Evolutionary conservation across 2,113 vertebrate genomes (phyloP).

Genomic region (Fulmarus glacialis): DNA sequence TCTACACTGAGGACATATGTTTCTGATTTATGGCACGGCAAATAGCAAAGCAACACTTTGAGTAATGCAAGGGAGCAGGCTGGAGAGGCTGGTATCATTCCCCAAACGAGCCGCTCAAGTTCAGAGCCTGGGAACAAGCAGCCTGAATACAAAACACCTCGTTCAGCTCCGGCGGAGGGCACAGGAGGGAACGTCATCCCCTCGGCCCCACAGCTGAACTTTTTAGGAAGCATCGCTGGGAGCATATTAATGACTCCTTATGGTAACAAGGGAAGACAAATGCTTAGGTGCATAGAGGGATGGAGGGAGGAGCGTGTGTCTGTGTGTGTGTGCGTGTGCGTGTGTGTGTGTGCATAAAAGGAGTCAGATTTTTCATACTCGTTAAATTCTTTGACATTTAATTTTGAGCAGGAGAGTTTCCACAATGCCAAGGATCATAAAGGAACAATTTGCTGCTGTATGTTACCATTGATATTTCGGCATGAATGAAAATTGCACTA

Average conservation of each 20-base stretch:
- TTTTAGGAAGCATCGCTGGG: not conserved
- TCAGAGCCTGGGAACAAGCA: not conserved
- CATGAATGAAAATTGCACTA: slow-evolving; percentile 49
- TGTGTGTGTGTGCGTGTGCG: no score
- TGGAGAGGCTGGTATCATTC: not conserved
- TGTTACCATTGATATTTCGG: slow-evolving; percentile 54
- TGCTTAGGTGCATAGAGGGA: not conserved
- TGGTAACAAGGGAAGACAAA: not conserved
- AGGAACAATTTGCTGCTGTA: slow-evolving; percentile 57
- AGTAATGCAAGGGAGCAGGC: not conserved
- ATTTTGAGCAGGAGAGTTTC: slow-evolving; percentile 37
- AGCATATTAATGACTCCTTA: not conserved
- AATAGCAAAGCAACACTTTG: not conserved
- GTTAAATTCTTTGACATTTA: slow-evolving; percentile 55
- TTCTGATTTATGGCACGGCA: not conserved
- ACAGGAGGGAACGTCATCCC: not conserved
- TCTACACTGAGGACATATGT: not conserved
- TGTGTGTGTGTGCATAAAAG: not conserved
- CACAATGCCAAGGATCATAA: slow-evolving; percentile 58
- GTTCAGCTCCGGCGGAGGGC: fast-evolving
- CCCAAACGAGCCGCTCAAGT: not conserved
- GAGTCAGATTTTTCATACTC: not conserved
- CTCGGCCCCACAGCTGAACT: not conserved
- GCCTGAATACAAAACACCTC: not conserved
- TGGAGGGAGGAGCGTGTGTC: not conserved